These are phyloP conservation scores for Drosophila infuscata DNA, from an alignment of 2,888 invertebrate genomes.

Conservation along the genomic window DNA sequence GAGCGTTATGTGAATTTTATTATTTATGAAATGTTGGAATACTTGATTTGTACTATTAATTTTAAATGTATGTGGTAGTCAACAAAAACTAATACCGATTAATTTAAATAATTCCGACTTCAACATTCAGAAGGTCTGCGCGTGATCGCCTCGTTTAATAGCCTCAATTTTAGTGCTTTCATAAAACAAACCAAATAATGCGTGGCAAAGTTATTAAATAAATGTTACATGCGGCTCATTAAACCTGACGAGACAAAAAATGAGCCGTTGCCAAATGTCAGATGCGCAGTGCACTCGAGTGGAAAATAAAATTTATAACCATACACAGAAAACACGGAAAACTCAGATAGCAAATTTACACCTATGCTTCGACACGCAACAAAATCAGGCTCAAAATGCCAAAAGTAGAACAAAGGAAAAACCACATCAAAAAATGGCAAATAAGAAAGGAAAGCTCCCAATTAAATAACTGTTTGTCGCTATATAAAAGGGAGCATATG, in stretches of 20 bases:
- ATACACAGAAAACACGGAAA: not conserved
- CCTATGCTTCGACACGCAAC: constrained; percentile 26
- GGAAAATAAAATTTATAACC: constrained; percentile 61
- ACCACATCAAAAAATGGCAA: constrained; percentile 10
- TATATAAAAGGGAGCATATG: constrained; percentile 46
- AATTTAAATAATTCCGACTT: not conserved
- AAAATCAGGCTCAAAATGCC: constrained; percentile 29
- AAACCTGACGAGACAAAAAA: constrained; percentile 43
- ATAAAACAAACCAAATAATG: constrained; percentile 56
- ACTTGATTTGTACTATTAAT: not conserved
- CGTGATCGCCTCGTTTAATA: constrained; percentile 22
- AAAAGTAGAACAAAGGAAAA: constrained; percentile 2
- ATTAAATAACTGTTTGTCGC: constrained; percentile 20
- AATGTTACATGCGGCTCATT: constrained; percentile 74
- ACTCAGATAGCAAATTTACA: constrained; percentile 38
- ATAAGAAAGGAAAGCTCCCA: constrained; percentile 15
- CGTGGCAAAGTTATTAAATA: constrained; percentile 69
- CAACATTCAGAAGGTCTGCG: not conserved
- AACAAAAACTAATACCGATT: not conserved
- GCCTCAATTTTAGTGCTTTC: constrained; percentile 46
- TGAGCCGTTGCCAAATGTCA: constrained; percentile 23
- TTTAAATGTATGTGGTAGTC: constrained; percentile 1
- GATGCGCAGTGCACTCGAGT: constrained; percentile 36
- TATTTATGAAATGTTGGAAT: not conserved
- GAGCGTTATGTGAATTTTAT: not conserved